Base-by-base conservation (phyloP, 53 echinoderm and acorn worm species). In the Temnopleurus reevesii region DNA sequence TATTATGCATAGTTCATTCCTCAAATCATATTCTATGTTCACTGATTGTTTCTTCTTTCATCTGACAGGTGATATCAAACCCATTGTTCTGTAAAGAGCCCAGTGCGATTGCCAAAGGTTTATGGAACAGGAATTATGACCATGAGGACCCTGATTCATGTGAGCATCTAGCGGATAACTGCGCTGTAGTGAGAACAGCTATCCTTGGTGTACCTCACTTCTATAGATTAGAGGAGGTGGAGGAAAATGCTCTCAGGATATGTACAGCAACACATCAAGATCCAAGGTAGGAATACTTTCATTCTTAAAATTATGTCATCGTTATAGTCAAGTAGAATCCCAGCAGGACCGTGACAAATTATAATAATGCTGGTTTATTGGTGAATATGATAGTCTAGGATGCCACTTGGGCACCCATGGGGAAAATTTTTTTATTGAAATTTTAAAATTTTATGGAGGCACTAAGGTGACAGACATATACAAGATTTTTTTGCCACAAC, bases 141-240 rank as follows among this genome's bases (percentile, higher is more conserved):
- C 60, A 82, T 43, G 89, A 91, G 41, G 95, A 95, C 56, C 44
- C 84, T 4, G 95, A 93, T 36, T 95, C 93, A 17, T 93, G 93
- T 49, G 93, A 95, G 47, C 93, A 95, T 83, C 90, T 95, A 25
- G 95, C 95, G 36, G 95, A 95, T 90, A 95, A 95, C 55, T 83
- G 90, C 17, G 95, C 95, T 19, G 55, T 95, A 19, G 95, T 93
- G 26, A 89, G 95, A 55, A 91, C 95, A 31, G 95, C 95, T 59
- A 90, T 95, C 76, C 77, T 95, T 77, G 95, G 95, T 34, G 77
- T 95, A 4, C 95, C 95, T 34, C 95, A 93, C 36, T 95, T 95
- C 90, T 89, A 95, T 53, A 90, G 92, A 25, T 61, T 93, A 55
- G 93, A 95, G 38, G 95, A 95, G 64, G 95, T 95, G 0, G 82